Evolutionary conservation across 2,888 invertebrate species (phyloP).

Genomic region (Cheilosia grossa): DNA sequence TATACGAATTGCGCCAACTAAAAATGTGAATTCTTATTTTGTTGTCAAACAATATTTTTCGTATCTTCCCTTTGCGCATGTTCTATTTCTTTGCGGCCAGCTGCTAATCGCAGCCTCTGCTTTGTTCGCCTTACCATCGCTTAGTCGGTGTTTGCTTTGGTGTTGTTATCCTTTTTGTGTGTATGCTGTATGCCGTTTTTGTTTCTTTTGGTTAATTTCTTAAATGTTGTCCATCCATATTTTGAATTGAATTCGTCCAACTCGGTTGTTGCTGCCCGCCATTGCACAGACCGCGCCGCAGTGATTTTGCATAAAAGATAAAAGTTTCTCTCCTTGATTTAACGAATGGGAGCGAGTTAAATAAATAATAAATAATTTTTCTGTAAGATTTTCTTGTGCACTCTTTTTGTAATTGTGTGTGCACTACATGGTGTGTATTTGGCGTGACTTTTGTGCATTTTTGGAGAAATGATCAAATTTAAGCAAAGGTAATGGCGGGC

Average conservation of each 20-base stretch:
- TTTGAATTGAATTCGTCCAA: constrained; percentile 55
- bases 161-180: constrained; percentile 5
- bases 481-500: constrained; percentile 54
- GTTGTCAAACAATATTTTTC: constrained; percentile 72
- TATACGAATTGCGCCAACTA: background rate
- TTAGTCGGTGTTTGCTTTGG: constrained; percentile 42
- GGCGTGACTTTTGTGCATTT: constrained; percentile 35
- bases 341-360: constrained; percentile 30
- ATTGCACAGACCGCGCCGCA: constrained; percentile 41
- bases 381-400: constrained; percentile 18
- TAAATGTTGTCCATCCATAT: constrained; percentile 69
- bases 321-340: constrained; percentile 45
- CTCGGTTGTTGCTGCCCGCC: constrained; percentile 62
- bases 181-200: constrained; percentile 31
- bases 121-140: constrained; percentile 38
- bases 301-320: constrained; percentile 50
- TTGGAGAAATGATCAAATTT: constrained; percentile 49
- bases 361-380: constrained; percentile 8
- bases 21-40: constrained; percentile 55
- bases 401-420: constrained; percentile 27
- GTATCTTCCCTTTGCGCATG: constrained; percentile 56
- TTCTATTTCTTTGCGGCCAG: constrained; percentile 50
- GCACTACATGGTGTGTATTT: constrained; percentile 10
- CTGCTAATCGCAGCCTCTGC: constrained; percentile 64
- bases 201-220: constrained; percentile 61